Conservation (phyloP, 2,113 vertebrate species). For the Syngnathus typhle region DNA sequence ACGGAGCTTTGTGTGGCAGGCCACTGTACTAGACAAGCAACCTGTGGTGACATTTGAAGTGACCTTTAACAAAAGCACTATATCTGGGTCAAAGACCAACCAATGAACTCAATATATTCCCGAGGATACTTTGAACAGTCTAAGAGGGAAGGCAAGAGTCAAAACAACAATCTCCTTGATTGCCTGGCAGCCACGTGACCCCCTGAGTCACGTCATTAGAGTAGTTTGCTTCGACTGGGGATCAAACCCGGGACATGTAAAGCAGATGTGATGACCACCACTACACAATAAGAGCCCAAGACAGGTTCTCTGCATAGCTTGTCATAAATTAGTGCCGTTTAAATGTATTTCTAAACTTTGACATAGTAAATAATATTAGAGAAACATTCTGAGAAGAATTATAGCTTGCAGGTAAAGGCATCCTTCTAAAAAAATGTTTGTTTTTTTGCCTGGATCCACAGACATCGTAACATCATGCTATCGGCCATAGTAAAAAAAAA, state of each 20-base stretch:
- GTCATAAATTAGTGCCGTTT: not conserved
- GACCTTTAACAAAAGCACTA: not conserved
- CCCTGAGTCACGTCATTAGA: not conserved
- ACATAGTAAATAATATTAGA: not conserved
- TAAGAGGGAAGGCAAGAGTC: not conserved
- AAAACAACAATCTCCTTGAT: conserved; percentile 2
- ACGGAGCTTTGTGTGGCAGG: not conserved
- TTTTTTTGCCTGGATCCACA: not conserved
- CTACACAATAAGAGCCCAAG: not conserved
- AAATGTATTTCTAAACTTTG: not conserved
- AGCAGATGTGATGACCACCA: conserved; percentile 3
- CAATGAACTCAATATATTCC: not conserved
- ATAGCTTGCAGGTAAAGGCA: too few relatives aligned
- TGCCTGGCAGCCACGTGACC: not conserved
- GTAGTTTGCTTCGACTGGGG: not conserved
- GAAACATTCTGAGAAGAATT: too few relatives aligned
- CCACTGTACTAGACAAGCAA: not conserved
- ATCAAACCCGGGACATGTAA: conserved; percentile 1
- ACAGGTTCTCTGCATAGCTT: not conserved
- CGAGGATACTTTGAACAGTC: not conserved
- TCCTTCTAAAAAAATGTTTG: not conserved
- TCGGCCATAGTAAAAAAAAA: not conserved
- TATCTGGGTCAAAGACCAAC: not conserved
- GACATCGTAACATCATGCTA: not conserved
- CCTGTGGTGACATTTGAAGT: not conserved